These are phyloP conservation scores for Cathartes aura DNA, from an alignment of 2,113 vertebrate species.

Conservation along the genomic window DNA sequence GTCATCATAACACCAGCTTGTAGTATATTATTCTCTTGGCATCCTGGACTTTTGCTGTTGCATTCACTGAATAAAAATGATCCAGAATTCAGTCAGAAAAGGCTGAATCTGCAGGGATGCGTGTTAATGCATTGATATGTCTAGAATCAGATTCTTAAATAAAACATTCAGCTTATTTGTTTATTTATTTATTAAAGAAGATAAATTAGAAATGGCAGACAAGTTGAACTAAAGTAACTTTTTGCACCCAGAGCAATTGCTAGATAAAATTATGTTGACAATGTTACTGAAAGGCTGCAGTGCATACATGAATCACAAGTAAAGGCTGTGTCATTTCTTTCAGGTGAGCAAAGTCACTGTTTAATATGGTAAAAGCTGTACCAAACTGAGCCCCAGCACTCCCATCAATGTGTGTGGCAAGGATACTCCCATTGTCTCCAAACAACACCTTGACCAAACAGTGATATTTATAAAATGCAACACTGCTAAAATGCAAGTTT, in stretches of 20 bases:
- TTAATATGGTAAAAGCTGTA: neutral
- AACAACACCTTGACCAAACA: neutral
- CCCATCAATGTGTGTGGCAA: neutral
- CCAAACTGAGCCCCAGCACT: neutral
- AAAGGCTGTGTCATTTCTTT: neutral
- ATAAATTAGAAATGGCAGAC: conserved; percentile 38
- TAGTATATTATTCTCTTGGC: conserved; percentile 56
- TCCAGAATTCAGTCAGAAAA: conserved; percentile 65
- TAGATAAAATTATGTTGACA: neutral
- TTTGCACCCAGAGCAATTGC: neutral
- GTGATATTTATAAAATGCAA: neutral
- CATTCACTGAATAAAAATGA: conserved; percentile 50
- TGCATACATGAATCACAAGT: neutral
- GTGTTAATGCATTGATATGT: conserved; percentile 50
- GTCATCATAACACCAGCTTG: conserved; percentile 34
- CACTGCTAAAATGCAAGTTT: neutral
- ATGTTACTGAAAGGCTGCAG: neutral
- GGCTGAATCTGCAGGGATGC: conserved; percentile 32
- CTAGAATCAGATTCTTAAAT: conserved; percentile 69
- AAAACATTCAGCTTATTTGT: conserved; percentile 57
- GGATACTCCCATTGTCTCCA: neutral
- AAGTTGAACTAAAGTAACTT: conserved; percentile 23
- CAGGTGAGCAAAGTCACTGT: neutral
- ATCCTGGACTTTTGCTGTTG: conserved; percentile 47
- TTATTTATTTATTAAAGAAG: conserved; percentile 44